Conservation (phyloP, 1,140 invertebrate genomes). For the Thaumatotibia leucotreta region DNA sequence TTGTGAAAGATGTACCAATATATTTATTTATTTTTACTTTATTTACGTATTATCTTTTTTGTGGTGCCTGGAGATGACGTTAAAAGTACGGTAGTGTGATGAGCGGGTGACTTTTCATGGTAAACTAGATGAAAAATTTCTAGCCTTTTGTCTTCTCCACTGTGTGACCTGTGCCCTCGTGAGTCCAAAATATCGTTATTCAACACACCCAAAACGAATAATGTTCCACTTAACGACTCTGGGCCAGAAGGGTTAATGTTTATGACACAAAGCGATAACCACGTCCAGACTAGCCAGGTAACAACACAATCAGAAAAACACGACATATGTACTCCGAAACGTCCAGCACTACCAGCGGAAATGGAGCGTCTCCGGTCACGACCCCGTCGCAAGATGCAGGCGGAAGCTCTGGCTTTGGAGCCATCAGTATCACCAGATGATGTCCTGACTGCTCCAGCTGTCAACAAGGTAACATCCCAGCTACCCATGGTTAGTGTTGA, state of each 20-base stretch:
- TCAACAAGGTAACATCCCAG: not conserved
- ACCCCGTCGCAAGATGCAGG: not conserved
- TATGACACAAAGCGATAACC: not conserved
- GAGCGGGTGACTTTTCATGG: too few relatives aligned
- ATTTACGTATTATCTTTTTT: too few relatives aligned
- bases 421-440: not conserved
- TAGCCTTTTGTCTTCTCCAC: too few relatives aligned
- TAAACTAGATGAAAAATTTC: too few relatives aligned
- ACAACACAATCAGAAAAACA: not conserved
- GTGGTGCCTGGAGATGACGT: too few relatives aligned
- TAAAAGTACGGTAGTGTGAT: too few relatives aligned
- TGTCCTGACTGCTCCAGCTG: not conserved
- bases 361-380: not conserved
- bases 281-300: not conserved
- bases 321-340: not conserved
- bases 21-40: too few relatives aligned
- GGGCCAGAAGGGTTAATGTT: not conserved
- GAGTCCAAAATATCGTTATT: too few relatives aligned
- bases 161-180: too few relatives aligned
- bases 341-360: not conserved
- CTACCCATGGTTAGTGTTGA: not conserved
- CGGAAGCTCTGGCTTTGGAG: not conserved
- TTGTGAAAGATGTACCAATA: too few relatives aligned
- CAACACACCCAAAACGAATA: too few relatives aligned
- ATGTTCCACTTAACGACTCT: not conserved